Base-by-base conservation (phyloP, 2,113 vertebrate genomes). In the Coregonus clupeaformis region DNA sequence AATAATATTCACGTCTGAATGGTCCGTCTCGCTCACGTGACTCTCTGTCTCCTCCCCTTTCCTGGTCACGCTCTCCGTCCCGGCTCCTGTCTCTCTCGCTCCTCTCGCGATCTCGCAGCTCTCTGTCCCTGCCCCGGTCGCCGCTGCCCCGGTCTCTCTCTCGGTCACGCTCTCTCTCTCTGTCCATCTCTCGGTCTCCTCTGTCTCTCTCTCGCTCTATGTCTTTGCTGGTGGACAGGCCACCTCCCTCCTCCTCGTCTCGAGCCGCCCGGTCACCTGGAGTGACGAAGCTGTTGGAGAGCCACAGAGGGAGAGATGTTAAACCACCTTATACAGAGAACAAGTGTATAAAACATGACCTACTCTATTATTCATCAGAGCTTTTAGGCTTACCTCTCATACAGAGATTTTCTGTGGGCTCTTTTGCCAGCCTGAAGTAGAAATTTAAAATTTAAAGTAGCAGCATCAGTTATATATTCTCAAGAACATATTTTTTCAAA, bases 331-430 rank as follows among this genome's bases (percentile, higher is more conserved):
- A 42, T 42, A 42, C 36, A 42, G 36, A 42, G 16, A 22, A 68
- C 67, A 2, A 32, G 24, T 74, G 3, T 5, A 18, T 49, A 30
- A n/a, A 68, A 68, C 57, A 49, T 16, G 11, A 76, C 12, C 24
- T n/a, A 71, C n/a, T 70, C 36, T 14, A 42, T 71, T 0, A 3
- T 42, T 42, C 36, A 42, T 42, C 36, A 14, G 4, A 45, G 36
- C n/a, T 60, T 65, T 79, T 49, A 3, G 14, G 63, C 86, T 91
- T 89, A 97, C 96, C 96, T 96, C 77, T 97, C 95, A 70, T 97
- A 97, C 3, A 97, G 89, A 68, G 92, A 92, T 75, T 96, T 97
- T 85, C 95, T 94, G n/a, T 94, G 93, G 20, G 91, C 88, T 77
- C 96, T 92, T 84, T 94, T 95, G 74, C 90, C 92, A 29, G 92